phyloP scores from a whole-genome alignment of 2,888 invertebrate genomes.

The Cerceris ruficornis region DNA sequence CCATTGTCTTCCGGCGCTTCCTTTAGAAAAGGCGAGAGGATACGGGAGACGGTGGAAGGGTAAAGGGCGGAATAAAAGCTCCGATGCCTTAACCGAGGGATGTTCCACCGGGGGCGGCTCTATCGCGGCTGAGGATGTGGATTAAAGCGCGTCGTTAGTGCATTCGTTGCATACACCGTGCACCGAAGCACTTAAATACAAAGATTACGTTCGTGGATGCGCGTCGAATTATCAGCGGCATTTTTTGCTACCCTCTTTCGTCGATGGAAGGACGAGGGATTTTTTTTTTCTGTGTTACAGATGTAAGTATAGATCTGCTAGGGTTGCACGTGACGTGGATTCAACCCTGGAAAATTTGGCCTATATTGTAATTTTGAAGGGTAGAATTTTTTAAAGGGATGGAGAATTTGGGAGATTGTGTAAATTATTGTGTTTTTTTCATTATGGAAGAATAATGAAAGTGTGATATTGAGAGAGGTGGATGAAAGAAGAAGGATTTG shows the following conservation, averaged over 20 bases:
- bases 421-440: no score
- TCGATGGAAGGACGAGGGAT: no score
- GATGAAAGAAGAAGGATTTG: no score
- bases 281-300: no score
- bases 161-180: slow-evolving; percentile 27
- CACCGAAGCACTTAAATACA: slow-evolving; percentile 11
- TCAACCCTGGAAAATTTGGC: no score
- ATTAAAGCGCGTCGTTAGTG: slow-evolving; percentile 64
- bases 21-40: slow-evolving; percentile 69
- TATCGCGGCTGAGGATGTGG: slow-evolving; percentile 65
- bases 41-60: slow-evolving; percentile 53
- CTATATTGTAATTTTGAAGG: no score
- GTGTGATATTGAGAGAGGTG: no score
- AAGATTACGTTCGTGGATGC: slow-evolving; percentile 19
- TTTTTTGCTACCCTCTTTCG: not conserved
- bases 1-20: slow-evolving; percentile 77
- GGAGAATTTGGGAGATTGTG: no score
- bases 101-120: slow-evolving; percentile 31
- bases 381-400: no score
- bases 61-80: slow-evolving; percentile 60
- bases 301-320: no score
- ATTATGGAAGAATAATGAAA: no score
- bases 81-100: slow-evolving; percentile 31
- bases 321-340: no score
- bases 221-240: not conserved